A percentile compares a stretch with the other conserved stretches of the same genome.
Evolutionary conservation across 1,140 invertebrate species (phyloP).

Genomic region (Drosophila fuyamai): DNA sequence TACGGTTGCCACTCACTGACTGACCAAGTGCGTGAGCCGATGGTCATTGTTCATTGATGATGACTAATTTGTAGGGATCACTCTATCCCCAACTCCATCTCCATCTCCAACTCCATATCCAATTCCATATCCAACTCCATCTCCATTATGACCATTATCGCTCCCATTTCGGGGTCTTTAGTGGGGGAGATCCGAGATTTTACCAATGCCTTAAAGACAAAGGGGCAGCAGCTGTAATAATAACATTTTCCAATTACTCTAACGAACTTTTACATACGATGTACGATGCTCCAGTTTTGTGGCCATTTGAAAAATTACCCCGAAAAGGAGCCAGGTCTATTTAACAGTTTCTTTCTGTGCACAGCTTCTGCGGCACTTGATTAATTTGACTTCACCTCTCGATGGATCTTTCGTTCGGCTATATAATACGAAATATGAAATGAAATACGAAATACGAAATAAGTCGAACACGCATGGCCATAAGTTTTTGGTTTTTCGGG

Average conservation of each 20-base stretch:
- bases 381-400: conserved; percentile 57
- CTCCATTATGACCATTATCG: conserved; percentile 53
- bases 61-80: conserved; percentile 38
- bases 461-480: conserved; percentile 21
- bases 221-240: conserved; percentile 3
- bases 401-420: conserved; percentile 47
- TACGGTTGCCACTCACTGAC: background rate
- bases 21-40: conserved; percentile 23
- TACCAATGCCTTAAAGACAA: conserved; percentile 52
- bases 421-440: conserved; percentile 18
- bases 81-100: background rate
- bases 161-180: conserved; percentile 64
- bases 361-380: conserved; percentile 53
- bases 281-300: conserved; percentile 56
- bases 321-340: conserved; percentile 43
- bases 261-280: conserved; percentile 53
- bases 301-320: conserved; percentile 54
- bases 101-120: too few relatives aligned
- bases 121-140: background rate
- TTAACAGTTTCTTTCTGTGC: conserved; percentile 32
- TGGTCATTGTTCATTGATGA: conserved; percentile 44
- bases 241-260: conserved; percentile 61
- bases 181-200: conserved; percentile 53
- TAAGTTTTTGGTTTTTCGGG: conserved; percentile 8
- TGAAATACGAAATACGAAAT: conserved; percentile 53